Base-by-base conservation (phyloP, 2,888 invertebrate species). In the Sacculina carcini region DNA sequence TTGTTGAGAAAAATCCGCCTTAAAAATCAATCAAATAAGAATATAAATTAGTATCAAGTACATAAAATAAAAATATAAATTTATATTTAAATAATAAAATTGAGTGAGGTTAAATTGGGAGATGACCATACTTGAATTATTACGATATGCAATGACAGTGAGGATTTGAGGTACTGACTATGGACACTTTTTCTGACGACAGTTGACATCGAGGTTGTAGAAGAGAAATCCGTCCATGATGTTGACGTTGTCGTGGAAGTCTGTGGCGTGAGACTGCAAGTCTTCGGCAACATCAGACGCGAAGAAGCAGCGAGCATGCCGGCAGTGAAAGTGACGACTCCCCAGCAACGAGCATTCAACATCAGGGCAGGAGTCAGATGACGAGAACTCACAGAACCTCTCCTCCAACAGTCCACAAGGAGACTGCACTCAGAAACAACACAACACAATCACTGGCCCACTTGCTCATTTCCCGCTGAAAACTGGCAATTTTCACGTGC, bases 181-280 rank as follows among this genome's bases (percentile, higher is more conserved):
- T 56, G 72, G 72, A 62, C 81, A 82, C 54, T 71, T 72, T 2
- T 69, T 64, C 36, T 77, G 64, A 29, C 77, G 70, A 60, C 81
- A 81, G 61, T 79, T 77, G 19, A 78, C 73, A 61, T 73, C 75
- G 49, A 69, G 71, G 62, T 81, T 80, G 64, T 79, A 87, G 64
- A 82, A 83, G 55, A 83, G 79, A 61, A 84, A 89, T 1, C 84
- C 83, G 48, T 85, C 81, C 34, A 82, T 67, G 51, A 87, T 78
- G 58, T 79, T 80, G 40, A 78, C 74, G 58, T 80, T 76, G 56
- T 79, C 79, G 64, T 89, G 87, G 60, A 81, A 82, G 64, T 86
- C 85, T 60, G 80, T 76, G 65, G 82, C 77, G 62, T 89, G 89
- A 59, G 79, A 75, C 54, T 80, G 74, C 59, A 87, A 73, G 34